These are phyloP conservation scores for Adelognathus sp. DNA, from an alignment of 2,888 invertebrate genomes.

Conservation along the genomic window DNA sequence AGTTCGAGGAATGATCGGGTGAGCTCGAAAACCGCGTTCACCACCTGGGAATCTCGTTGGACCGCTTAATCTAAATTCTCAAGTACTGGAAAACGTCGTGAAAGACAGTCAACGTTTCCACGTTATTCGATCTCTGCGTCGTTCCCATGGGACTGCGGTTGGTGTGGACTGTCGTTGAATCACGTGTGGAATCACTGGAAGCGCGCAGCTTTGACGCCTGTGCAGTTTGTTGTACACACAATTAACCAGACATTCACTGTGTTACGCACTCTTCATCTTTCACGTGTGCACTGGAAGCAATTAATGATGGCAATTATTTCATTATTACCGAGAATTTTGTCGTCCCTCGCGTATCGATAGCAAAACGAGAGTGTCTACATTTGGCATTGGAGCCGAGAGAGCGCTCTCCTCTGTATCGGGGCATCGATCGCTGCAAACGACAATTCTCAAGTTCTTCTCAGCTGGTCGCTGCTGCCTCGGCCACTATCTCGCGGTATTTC, in stretches of 20 bases:
- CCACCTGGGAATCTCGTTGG: constrained; percentile 57
- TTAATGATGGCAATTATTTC: constrained; percentile 56
- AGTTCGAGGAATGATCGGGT: constrained; percentile 1
- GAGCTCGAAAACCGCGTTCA: constrained; percentile 4
- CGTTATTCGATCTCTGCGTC: not conserved
- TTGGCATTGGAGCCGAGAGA: constrained; percentile 43
- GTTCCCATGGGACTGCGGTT: constrained; percentile 8
- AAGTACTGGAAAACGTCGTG: constrained; percentile 17
- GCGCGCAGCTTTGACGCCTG: constrained; percentile 21
- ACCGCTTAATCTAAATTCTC: constrained; percentile 55
- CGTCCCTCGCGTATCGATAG: constrained; percentile 25
- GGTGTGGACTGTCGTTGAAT: not conserved
- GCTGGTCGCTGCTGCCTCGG: not conserved
- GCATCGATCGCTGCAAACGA: constrained; percentile 33
- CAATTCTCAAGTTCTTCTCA: not conserved
- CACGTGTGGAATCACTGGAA: constrained; percentile 27
- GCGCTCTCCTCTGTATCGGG: constrained; percentile 7
- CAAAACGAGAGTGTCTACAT: constrained; percentile 49
- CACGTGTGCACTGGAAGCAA: constrained; percentile 11
- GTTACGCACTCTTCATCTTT: constrained; percentile 14
- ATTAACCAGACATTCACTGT: constrained; percentile 14
- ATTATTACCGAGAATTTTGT: constrained; percentile 53
- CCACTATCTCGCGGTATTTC: not conserved
- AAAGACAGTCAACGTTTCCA: not conserved
- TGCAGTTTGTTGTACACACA: no score